phyloP scores from a whole-genome alignment of 1,140 invertebrate genomes.

The Paralvinella palmiformis region DNA sequence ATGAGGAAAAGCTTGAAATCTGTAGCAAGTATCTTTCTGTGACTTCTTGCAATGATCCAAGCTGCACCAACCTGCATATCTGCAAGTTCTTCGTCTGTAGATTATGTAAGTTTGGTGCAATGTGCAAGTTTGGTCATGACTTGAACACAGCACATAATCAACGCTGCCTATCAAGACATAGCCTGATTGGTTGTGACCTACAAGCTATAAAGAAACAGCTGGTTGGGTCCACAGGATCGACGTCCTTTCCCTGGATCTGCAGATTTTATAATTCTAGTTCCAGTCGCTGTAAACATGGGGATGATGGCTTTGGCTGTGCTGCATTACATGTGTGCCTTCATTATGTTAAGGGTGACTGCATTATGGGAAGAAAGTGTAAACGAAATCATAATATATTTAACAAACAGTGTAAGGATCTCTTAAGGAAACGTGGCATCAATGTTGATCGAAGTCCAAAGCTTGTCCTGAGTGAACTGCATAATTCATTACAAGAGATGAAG shows the following conservation, averaged over 20 bases:
- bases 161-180: too few species aligned
- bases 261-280: background rate
- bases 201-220: too few species aligned
- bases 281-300: background rate
- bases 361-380: constrained; percentile 13
- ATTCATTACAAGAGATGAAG: background rate
- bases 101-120: constrained; percentile 11
- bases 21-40: too few species aligned
- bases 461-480: constrained; percentile 5
- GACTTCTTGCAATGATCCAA: too few species aligned
- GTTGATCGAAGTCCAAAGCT: constrained; percentile 2
- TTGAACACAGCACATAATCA: too few species aligned
- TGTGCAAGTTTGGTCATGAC: too few species aligned
- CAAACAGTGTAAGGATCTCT: background rate
- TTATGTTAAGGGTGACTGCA: constrained; percentile 10
- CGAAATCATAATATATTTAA: constrained; percentile 11
- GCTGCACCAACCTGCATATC: constrained; percentile 6
- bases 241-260: background rate
- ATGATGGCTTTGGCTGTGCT: background rate
- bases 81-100: constrained; percentile 3
- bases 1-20: too few species aligned
- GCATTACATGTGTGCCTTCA: constrained; percentile 2
- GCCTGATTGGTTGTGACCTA: too few species aligned
- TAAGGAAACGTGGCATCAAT: constrained; percentile 5
- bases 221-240: too few species aligned